A percentile compares a stretch with the other conserved stretches of the same genome.
phyloP scores from a whole-genome alignment of 2,797 vertebrate species.

The Sphenodon punctatus region DNA sequence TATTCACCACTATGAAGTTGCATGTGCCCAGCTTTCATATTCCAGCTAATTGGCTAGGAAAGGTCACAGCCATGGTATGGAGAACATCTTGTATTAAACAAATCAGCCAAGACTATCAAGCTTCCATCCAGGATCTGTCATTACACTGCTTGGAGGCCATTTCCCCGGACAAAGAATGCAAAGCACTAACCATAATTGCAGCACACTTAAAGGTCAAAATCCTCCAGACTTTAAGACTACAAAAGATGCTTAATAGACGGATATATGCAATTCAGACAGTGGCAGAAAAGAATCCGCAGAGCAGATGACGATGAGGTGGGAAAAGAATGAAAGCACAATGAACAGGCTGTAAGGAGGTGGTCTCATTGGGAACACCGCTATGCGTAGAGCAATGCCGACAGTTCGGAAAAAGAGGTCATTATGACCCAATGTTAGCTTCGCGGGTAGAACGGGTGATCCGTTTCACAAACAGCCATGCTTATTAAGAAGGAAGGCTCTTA shows the following conservation, averaged over 20 bases:
- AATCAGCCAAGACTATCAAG: constrained; percentile 1
- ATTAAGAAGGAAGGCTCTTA: neutral
- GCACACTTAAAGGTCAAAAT: constrained; percentile 75
- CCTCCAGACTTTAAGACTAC: constrained; percentile 42
- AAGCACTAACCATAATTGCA: constrained; percentile 66
- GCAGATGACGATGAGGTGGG: constrained; percentile 3
- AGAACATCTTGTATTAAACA: constrained; percentile 31
- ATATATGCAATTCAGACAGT: constrained; percentile 16
- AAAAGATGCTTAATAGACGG: constrained; percentile 55
- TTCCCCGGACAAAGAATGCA: constrained; percentile 67
- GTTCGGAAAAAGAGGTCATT: neutral
- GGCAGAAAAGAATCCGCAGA: neutral
- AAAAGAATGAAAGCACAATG: neutral
- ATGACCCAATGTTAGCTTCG: neutral
- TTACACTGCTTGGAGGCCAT: constrained; percentile 70
- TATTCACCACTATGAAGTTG: constrained; percentile 38
- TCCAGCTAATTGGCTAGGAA: constrained; percentile 69
- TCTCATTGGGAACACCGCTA: neutral
- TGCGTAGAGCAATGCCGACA: neutral
- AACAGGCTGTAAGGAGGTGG: neutral
- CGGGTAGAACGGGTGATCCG: neutral
- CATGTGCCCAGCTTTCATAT: constrained; percentile 37
- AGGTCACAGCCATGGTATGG: constrained; percentile 41
- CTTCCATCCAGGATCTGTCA: constrained; percentile 21
- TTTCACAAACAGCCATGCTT: neutral